Conservation (phyloP, 2,888 invertebrate species). For the Clostera curtula region DNA sequence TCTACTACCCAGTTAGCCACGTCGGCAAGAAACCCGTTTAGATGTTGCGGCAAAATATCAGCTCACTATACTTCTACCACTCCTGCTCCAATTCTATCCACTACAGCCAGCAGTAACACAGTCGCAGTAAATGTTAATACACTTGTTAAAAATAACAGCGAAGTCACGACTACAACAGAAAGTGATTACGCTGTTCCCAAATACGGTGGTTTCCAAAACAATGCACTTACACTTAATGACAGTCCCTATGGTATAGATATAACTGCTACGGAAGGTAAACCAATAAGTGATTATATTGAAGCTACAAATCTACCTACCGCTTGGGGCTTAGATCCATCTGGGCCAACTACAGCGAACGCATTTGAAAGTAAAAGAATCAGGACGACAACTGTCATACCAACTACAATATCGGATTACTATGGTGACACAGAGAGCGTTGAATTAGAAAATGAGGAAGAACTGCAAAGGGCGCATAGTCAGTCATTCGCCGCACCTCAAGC, state of each 20-base stretch:
- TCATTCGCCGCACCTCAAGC: constrained; percentile 78
- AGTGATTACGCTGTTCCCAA: constrained; percentile 41
- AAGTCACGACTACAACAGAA: constrained; percentile 40
- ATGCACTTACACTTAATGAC: constrained; percentile 38
- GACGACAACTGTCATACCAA: constrained; percentile 36
- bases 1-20: constrained; percentile 36
- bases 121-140: constrained; percentile 45
- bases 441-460: constrained; percentile 75
- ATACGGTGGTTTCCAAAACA: constrained; percentile 64
- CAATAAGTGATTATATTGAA: constrained; percentile 60
- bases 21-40: constrained; percentile 48
- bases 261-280: constrained; percentile 57
- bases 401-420: constrained; percentile 50
- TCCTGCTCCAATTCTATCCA: constrained; percentile 32
- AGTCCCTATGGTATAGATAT: constrained; percentile 65
- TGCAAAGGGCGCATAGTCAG: constrained; percentile 81
- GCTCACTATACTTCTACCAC: constrained; percentile 58
- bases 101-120: constrained; percentile 63
- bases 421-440: constrained; percentile 59
- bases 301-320: constrained; percentile 60
- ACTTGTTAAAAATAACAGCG: constrained; percentile 32
- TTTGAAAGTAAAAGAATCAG: constrained; percentile 62
- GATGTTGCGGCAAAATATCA: constrained; percentile 62
- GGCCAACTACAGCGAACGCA: constrained; percentile 39
- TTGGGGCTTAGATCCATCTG: constrained; percentile 56